Base-by-base conservation (phyloP, 2,113 vertebrate species). In the Phalacrocorax aristotelis region DNA sequence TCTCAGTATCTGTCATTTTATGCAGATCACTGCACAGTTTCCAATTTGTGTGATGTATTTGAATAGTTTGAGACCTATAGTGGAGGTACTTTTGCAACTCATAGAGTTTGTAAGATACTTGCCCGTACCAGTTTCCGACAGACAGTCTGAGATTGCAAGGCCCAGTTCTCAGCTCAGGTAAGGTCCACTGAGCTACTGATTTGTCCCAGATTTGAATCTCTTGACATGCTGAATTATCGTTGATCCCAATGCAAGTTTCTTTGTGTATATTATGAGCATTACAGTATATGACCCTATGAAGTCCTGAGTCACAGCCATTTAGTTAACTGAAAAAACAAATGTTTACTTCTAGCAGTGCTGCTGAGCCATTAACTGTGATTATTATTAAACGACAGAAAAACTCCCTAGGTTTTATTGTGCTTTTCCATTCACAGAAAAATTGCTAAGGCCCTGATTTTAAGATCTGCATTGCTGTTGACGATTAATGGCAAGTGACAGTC, bases 401-500 rank as follows among this genome's bases (percentile, higher is more conserved):
- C 7, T 5, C 2, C 22, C 30, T 34, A 52, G 1, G 15, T 62
- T 85, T 70, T 84, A 60, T 22, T 4, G 38, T 55, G 72, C 62
- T 89, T 90, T 51, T 13, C 40, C 66, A 65, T 32, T 74, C 42
- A 57, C 89, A 82, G 40, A 65, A 95, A 86, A 81, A 76, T 68
- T 22, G 21, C 57, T 77, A 91, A 60, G 62, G 84, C 25, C 25
- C 36, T 4, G 58, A 60, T 89, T 95, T 75, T 65, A 89, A 89
- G 65, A 87, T 85, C 84, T 83, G 55, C 58, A 46, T 38, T 0
- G 13, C 51, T 85, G 62, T 40, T 83, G 91, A 82, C 1, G 19
- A 83, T 85, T 93, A 95, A 91, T 75, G 87, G 65, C 84, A 87
- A 95, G 48, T 55, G 84, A 86, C 75, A 79, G 62, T 84, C 90